A percentile compares a stretch with the other conserved stretches of the same genome.
Evolutionary conservation across 2,113 vertebrate species (phyloP).

Genomic region (Sapayoa aenigma): DNA sequence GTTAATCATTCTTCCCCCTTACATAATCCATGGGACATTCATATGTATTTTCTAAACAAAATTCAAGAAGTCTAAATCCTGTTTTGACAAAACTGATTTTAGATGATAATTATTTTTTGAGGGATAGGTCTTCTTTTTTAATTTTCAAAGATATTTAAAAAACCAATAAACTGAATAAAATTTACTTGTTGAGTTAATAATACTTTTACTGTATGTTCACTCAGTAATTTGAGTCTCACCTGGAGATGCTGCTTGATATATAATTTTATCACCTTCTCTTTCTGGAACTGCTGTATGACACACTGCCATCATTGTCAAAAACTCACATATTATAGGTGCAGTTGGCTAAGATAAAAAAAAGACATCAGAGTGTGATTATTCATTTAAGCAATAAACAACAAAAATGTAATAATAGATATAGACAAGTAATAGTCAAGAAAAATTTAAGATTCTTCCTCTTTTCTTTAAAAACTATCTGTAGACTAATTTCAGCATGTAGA

Average conservation of each 20-base stretch:
- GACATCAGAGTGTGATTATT: background rate
- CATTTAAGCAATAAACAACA: background rate
- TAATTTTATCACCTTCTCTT: conserved; percentile 82
- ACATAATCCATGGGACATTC: background rate
- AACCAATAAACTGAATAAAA: background rate
- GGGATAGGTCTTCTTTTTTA: background rate
- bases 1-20: background rate
- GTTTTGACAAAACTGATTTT: background rate
- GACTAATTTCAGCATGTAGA: background rate
- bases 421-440: background rate
- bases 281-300: conserved; percentile 98
- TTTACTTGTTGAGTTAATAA: background rate
- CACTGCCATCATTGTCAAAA: conserved; percentile 98
- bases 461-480: background rate
- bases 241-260: conserved; percentile 96
- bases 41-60: background rate
- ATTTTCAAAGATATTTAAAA: background rate
- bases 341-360: conserved; percentile 81
- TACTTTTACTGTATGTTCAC: background rate
- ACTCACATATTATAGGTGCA: conserved; percentile 93
- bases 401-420: background rate
- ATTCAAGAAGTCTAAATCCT: background rate
- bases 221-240: conserved; percentile 72
- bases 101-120: background rate
- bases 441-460: background rate